Evolutionary conservation across 2,888 invertebrate species (phyloP).

Genomic region (Zhuqinia jingwanae): DNA sequence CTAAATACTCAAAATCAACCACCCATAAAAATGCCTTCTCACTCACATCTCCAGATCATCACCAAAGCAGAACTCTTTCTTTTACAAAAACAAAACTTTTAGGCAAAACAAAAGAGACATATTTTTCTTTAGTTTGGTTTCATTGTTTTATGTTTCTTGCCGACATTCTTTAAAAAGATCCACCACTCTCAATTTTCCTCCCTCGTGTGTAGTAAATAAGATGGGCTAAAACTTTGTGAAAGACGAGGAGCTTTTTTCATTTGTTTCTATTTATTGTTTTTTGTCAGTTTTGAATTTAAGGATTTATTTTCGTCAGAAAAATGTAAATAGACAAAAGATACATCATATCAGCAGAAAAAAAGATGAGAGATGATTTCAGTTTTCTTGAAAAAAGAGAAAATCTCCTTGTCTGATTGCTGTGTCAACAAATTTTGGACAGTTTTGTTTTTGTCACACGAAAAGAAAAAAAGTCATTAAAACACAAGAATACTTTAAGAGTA

Average conservation of each 20-base stretch:
- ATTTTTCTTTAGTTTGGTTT: not conserved
- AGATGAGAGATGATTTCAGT: not conserved
- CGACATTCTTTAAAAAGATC: too few relatives aligned
- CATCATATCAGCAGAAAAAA: too few relatives aligned
- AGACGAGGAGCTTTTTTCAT: not conserved
- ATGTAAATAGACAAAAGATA: not conserved
- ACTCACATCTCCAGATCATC: not conserved
- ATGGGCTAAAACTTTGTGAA: not conserved
- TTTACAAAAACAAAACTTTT: slow-evolving; percentile 22
- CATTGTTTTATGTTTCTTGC: not conserved
- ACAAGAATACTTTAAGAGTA: not conserved
- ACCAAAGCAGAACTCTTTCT: not conserved
- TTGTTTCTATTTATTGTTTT: slow-evolving; percentile 2
- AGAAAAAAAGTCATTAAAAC: not conserved
- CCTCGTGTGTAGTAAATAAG: too few relatives aligned
- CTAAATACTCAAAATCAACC: slow-evolving; percentile 21
- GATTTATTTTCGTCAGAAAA: not conserved
- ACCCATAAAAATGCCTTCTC: slow-evolving; percentile 23
- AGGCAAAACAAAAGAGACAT: slow-evolving; percentile 33
- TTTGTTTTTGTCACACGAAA: not conserved
- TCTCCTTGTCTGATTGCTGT: not conserved
- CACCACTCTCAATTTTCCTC: too few relatives aligned
- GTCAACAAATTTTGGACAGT: not conserved
- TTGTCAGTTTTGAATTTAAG: not conserved
- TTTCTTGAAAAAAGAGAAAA: not conserved